Conservation (phyloP, 2,888 invertebrate genomes). For the Malthinus flaveolus region DNA sequence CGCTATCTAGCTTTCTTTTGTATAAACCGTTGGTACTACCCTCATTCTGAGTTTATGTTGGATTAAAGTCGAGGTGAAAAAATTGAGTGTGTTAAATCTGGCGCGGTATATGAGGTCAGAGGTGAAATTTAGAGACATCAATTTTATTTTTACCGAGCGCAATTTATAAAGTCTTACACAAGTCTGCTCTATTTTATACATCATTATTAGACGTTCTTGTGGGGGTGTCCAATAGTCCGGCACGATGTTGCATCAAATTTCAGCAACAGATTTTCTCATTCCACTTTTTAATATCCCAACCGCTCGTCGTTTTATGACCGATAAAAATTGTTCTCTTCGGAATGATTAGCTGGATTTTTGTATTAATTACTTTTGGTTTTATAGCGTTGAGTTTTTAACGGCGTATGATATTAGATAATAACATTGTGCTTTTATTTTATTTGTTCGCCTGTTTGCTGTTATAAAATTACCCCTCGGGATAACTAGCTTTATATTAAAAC, state of each 20-base stretch:
- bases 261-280: slow-evolving; percentile 11
- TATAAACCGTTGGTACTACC: slow-evolving; percentile 28
- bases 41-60: slow-evolving; percentile 32
- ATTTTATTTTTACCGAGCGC: slow-evolving; percentile 44
- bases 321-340: slow-evolving; percentile 35
- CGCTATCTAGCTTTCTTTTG: slow-evolving; percentile 20
- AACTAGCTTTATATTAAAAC: slow-evolving; percentile 23
- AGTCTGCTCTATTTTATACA: slow-evolving; percentile 43
- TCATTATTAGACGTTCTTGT: slow-evolving; percentile 41
- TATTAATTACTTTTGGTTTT: slow-evolving; percentile 35
- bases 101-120: slow-evolving; percentile 29
- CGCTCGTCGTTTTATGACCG: slow-evolving; percentile 34
- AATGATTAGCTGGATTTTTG: slow-evolving; percentile 37
- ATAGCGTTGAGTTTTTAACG: slow-evolving; percentile 27
- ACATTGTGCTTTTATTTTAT: slow-evolving; percentile 24
- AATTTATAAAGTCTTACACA: slow-evolving; percentile 47
- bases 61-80: slow-evolving; percentile 32
- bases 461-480: slow-evolving; percentile 23
- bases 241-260: slow-evolving; percentile 25
- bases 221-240: slow-evolving; percentile 26
- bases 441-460: slow-evolving; percentile 19
- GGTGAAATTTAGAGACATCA: slow-evolving; percentile 43
- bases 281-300: slow-evolving; percentile 26
- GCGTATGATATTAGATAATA: slow-evolving; percentile 29
- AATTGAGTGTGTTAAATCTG: slow-evolving; percentile 37